phyloP scores from a whole-genome alignment of 2,888 invertebrate species.

The Troilus luridus region DNA sequence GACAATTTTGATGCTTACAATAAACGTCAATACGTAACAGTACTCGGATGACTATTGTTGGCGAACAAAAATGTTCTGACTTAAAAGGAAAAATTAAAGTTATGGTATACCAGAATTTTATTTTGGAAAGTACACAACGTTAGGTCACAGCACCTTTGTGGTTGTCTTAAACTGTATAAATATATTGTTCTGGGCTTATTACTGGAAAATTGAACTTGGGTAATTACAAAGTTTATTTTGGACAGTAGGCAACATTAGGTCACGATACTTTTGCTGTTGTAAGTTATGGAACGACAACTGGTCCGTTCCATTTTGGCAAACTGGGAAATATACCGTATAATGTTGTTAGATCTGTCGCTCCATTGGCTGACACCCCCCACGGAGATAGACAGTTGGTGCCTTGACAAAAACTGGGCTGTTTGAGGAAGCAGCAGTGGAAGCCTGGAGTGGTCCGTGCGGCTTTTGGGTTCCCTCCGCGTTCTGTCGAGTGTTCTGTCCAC shows the following conservation, averaged over 20 bases:
- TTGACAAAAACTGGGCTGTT: constrained; percentile 35
- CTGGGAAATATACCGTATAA: neutral
- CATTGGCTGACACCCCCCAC: neutral
- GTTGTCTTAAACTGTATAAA: too few species aligned
- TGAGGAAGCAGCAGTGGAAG: constrained; percentile 16
- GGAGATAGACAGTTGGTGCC: constrained; percentile 33
- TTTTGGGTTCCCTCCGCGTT: constrained; percentile 21
- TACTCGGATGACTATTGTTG: too few species aligned
- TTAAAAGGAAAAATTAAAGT: too few species aligned
- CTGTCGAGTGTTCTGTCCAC: neutral
- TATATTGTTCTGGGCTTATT: too few species aligned
- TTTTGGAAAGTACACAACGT: too few species aligned
- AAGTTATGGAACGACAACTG: neutral
- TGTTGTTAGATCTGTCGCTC: neutral
- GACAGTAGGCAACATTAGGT: neutral
- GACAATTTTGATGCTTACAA: too few species aligned
- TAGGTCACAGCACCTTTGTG: too few species aligned
- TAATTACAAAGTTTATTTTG: too few species aligned
- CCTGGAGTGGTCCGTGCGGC: constrained; percentile 6
- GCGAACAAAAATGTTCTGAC: too few species aligned
- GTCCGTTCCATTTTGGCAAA: neutral
- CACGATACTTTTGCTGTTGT: neutral
- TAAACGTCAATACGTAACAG: too few species aligned
- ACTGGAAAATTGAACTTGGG: too few species aligned
- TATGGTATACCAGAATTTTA: too few species aligned